Base-by-base conservation (phyloP, 2,113 vertebrate species). In the Cygnus atratus region DNA sequence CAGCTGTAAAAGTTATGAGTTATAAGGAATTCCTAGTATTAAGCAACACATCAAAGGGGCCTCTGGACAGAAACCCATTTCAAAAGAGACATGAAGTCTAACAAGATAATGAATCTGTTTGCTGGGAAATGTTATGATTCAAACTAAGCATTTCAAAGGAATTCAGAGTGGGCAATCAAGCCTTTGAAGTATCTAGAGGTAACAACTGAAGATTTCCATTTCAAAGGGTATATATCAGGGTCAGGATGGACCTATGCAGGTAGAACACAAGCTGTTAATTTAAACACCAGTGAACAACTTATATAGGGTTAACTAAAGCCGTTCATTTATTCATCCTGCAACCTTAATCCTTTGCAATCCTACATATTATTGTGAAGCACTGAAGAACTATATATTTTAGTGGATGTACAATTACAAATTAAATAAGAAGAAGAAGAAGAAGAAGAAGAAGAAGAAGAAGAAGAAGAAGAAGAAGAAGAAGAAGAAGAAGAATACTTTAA, bases 121-220 rank as follows among this genome's bases (percentile, higher is more conserved):
- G 28, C 33, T 91, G 48, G 78, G 77, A 71, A 72, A 57, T 71
- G 75, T 96, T 94, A 81, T 70, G 52, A 90, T 95, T 91, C 77
- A 95, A 93, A 88, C 94, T 89, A 96, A 96, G 37, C 37, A 93
- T 95, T 96, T 89, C 74, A 86, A 95, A 90, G 67, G 76, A 96
- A 92, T 92, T 83, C 62, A 62, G 24, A 86, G 15, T 68, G 43
- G 71, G 31, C 75, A 94, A 82, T 78, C 67, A 88, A 88, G 37
- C 26, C 37, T 95, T 95, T 76, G 70, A 85, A 93, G 48, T 55
- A 21, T 44, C 58, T 88, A 77, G 67, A 78, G 43, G 70, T 92
- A 95, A 91, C 52, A 81, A 94, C 46, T 90, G 63, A 89, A 87
- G 81, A 95, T 97, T 97, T 93, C 57, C 31, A 94, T 88, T 95